Percentiles rank a stretch among this genome's conserved stretches.
Conservation (phyloP, 2,113 vertebrate genomes). For the Heterochromis multidens region DNA sequence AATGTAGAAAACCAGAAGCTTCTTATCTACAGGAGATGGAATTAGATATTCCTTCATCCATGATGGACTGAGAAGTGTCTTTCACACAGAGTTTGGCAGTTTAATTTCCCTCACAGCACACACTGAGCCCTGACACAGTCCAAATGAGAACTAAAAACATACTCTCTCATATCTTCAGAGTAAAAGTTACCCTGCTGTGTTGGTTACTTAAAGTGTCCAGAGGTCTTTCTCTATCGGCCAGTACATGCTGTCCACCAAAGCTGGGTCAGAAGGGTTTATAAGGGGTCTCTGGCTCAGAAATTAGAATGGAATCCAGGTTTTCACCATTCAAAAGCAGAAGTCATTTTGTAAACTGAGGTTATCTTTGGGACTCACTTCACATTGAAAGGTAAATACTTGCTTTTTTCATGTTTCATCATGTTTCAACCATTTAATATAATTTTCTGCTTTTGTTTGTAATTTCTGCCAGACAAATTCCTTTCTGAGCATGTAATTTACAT, state of each 20-base stretch:
- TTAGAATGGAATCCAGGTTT: neutral
- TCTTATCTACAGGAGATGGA: constrained; percentile 36
- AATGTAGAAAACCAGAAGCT: constrained; percentile 11
- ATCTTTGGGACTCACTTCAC: neutral
- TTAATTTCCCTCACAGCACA: constrained; percentile 23
- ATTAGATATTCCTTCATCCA: constrained; percentile 32
- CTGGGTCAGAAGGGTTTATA: neutral
- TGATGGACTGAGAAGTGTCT: neutral
- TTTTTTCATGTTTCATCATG: neutral
- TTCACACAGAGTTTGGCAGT: neutral
- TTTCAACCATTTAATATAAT: neutral
- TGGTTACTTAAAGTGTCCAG: neutral
- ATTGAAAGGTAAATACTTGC: rapidly evolving
- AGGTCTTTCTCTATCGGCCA: neutral
- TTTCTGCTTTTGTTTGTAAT: neutral
- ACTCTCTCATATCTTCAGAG: neutral
- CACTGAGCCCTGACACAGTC: neutral
- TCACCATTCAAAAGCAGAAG: neutral
- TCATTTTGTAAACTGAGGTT: neutral
- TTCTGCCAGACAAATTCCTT: neutral
- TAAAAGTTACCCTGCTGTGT: neutral
- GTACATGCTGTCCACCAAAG: neutral
- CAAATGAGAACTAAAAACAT: neutral
- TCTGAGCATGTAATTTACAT: neutral
- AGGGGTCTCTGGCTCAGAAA: neutral